Percentiles rank a stretch among this genome's conserved stretches.
Evolutionary conservation across 1,140 invertebrate species (phyloP).

Genomic region (Lucilia sericata): DNA sequence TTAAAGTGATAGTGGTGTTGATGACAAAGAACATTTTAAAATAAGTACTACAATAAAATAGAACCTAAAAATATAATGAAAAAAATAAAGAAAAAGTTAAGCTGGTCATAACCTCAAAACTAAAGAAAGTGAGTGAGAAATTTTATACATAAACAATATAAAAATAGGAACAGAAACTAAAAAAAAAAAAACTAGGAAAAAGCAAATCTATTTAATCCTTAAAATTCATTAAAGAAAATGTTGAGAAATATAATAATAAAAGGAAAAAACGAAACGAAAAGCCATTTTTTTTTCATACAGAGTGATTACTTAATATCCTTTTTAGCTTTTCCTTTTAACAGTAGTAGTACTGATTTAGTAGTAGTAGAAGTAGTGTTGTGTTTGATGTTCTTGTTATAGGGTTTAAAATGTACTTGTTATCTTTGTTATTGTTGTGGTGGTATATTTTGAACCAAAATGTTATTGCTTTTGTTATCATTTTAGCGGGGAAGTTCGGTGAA

Average conservation of each 20-base stretch:
- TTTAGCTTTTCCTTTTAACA: background rate
- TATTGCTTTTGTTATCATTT: slow-evolving; percentile 28
- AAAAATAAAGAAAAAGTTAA: slow-evolving; percentile 31
- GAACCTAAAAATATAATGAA: background rate
- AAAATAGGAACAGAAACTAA: background rate
- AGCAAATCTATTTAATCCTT: background rate
- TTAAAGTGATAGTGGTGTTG: background rate
- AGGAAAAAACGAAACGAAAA: background rate
- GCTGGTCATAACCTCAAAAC: slow-evolving; percentile 40
- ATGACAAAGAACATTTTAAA: slow-evolving; percentile 29
- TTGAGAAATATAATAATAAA: too few species aligned
- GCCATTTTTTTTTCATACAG: background rate
- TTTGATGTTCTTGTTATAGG: slow-evolving; percentile 6
- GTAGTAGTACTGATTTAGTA: background rate
- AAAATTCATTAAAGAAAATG: slow-evolving; percentile 22
- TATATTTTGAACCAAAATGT: background rate
- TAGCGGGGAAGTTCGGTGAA: slow-evolving; percentile 11
- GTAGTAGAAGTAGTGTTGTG: background rate
- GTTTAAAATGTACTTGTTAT: slow-evolving; percentile 25
- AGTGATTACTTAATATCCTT: slow-evolving; percentile 47
- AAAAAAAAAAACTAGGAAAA: slow-evolving; percentile 29
- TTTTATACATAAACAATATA: too few species aligned
- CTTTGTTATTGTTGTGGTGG: slow-evolving; percentile 31
- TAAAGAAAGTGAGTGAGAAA: background rate
- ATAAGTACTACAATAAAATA: background rate